These are phyloP conservation scores for Acanthiza pusilla DNA, from an alignment of 2,797 vertebrate species.

Conservation along the genomic window DNA sequence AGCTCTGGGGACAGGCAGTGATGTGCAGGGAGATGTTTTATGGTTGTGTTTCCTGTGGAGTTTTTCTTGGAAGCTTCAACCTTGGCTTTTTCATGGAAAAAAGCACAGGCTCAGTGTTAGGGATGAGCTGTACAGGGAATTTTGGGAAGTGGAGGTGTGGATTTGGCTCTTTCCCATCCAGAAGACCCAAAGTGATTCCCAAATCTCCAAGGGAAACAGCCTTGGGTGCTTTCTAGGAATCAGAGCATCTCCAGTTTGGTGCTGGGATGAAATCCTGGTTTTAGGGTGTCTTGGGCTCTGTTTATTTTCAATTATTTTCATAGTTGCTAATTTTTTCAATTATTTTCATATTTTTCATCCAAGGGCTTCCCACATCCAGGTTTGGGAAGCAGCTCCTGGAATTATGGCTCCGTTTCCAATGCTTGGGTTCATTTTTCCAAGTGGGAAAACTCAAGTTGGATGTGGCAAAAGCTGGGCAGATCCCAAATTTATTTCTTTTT, in stretches of 20 bases:
- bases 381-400: background rate
- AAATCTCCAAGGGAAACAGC: background rate
- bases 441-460: background rate
- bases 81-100: background rate
- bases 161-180: background rate
- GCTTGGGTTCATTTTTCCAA: background rate
- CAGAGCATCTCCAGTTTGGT: fast-evolving
- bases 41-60: fast-evolving
- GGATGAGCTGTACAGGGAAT: background rate
- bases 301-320: background rate
- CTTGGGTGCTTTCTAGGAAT: background rate
- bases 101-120: fast-evolving
- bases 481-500: background rate
- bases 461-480: background rate
- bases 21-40: background rate
- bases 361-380: too few species aligned
- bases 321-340: too few species aligned
- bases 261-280: background rate
- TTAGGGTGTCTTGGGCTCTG: background rate
- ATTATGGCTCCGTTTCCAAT: background rate
- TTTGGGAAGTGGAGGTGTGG: fast-evolving
- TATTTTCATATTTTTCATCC: background rate
- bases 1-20: background rate
- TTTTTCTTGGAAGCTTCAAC: background rate
- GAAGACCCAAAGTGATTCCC: background rate